Conservation (phyloP, 2,797 vertebrate genomes). For the Ptychadena robeensis region DNA sequence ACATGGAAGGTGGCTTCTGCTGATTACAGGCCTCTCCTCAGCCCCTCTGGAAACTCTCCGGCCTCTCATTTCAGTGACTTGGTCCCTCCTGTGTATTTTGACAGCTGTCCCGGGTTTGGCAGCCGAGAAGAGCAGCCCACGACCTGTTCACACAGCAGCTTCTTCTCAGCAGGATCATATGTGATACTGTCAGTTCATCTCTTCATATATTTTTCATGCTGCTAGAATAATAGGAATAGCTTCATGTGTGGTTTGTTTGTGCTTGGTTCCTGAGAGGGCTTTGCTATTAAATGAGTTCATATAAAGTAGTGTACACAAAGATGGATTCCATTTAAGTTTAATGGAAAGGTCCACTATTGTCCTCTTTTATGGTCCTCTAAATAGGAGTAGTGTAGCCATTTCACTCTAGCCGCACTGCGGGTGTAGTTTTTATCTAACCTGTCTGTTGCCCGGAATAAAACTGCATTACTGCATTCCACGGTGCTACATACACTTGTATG, state of each 20-base stretch:
- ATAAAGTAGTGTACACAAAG: too few species aligned
- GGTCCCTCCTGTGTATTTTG: conserved; percentile 29
- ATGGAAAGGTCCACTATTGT: too few species aligned
- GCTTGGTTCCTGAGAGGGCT: not conserved
- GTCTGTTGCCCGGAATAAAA: too few species aligned
- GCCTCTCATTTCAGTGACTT: conserved; percentile 31
- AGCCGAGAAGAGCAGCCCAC: conserved; percentile 6
- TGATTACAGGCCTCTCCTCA: conserved; percentile 19
- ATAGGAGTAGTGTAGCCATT: too few species aligned
- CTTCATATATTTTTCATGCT: conserved; percentile 11
- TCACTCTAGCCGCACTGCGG: too few species aligned
- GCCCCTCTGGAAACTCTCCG: conserved; percentile 28
- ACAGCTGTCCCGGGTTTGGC: conserved; percentile 49
- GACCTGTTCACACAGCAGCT: conserved; percentile 29
- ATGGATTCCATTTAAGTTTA: too few species aligned
- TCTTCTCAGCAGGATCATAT: conserved; percentile 22
- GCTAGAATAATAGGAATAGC: conserved; percentile 1
- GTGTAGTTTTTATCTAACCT: too few species aligned
- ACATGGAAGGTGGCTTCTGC: not conserved
- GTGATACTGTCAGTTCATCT: conserved; percentile 29
- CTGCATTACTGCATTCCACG: too few species aligned
- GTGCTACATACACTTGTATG: too few species aligned
- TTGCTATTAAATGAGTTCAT: not conserved
- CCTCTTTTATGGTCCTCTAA: too few species aligned
- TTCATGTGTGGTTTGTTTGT: conserved; percentile 7